Percentiles rank a stretch among this genome's conserved stretches.
phyloP scores from a whole-genome alignment of 2,113 vertebrate genomes.

The Archocentrus centrarchus region DNA sequence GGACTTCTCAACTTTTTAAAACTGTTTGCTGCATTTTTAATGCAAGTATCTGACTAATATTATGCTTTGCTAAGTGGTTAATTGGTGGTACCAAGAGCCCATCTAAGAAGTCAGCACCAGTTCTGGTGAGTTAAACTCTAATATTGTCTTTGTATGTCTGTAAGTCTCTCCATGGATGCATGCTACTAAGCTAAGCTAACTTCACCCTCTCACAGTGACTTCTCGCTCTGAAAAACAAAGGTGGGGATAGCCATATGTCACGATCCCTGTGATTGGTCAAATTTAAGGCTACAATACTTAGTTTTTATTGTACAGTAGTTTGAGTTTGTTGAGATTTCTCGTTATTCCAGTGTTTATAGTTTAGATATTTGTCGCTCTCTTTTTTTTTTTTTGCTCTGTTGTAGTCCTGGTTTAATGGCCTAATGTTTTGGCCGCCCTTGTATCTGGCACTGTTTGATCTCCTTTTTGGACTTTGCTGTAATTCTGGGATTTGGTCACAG shows the following conservation, averaged over 20 bases:
- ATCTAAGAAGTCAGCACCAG: too few relatives aligned
- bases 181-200: too few relatives aligned
- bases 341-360: background rate
- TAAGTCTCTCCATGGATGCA: too few relatives aligned
- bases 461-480: background rate
- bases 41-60: background rate
- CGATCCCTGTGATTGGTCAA: background rate
- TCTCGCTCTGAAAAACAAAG: background rate
- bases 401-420: background rate
- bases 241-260: too few relatives aligned
- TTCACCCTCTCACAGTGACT: background rate
- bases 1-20: background rate
- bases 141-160: too few relatives aligned
- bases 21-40: background rate
- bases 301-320: accelerated
- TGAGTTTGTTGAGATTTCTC: too few relatives aligned
- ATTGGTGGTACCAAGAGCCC: too few relatives aligned
- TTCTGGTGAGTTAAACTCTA: too few relatives aligned
- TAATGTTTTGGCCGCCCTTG: background rate
- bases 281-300: accelerated
- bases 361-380: background rate
- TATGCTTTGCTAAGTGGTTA: background rate
- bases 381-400: background rate
- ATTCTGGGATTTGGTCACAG: background rate
- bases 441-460: background rate